Evolutionary conservation across 2,113 vertebrate species (phyloP).

Genomic region (Excalfactoria chinensis): DNA sequence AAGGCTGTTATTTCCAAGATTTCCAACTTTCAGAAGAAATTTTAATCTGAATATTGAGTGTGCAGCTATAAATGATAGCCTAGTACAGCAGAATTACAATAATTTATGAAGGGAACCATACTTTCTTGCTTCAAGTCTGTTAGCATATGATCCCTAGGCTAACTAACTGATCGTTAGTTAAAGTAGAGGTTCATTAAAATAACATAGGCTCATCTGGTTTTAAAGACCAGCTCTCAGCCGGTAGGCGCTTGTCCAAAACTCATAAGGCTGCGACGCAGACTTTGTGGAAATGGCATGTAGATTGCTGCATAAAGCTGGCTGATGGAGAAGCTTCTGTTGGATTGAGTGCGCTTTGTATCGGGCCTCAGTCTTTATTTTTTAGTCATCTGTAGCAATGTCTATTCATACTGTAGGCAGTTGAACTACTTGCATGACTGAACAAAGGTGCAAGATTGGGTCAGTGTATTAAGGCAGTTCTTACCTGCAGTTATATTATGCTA

Average conservation of each 20-base stretch:
- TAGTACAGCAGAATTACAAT: not conserved
- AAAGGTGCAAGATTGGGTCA: not conserved
- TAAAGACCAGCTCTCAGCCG: conserved; percentile 24
- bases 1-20: not conserved
- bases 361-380: not conserved
- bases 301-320: not conserved
- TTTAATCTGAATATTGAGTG: not conserved
- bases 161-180: conserved; percentile 27
- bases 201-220: conserved; percentile 40
- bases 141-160: not conserved
- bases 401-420: accelerated
- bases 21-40: conserved; percentile 10
- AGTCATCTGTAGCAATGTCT: not conserved
- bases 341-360: not conserved
- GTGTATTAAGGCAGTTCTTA: not conserved
- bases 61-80: not conserved
- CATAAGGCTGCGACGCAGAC: not conserved
- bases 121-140: conserved; percentile 12
- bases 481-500: conserved; percentile 8
- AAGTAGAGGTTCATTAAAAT: conserved; percentile 56
- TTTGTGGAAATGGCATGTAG: accelerated
- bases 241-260: not conserved
- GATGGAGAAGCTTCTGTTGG: not conserved
- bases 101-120: not conserved
- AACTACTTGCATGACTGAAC: not conserved